Conservation (phyloP, 2,888 invertebrate species). For the Lutraria lutraria region DNA sequence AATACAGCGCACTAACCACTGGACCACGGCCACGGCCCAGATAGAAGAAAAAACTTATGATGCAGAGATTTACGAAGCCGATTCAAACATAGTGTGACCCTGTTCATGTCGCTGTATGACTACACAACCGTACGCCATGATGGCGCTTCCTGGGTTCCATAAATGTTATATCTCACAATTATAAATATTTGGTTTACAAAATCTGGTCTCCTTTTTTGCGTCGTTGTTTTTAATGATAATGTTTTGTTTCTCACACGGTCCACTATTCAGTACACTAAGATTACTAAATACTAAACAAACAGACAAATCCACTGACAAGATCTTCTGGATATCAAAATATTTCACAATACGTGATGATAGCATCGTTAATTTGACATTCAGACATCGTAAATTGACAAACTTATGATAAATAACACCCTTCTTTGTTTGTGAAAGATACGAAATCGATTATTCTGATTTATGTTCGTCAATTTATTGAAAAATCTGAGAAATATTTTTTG, state of each 20-base stretch:
- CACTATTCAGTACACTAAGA: background rate
- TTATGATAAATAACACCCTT: background rate
- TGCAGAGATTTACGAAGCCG: no score
- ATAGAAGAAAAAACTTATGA: no score
- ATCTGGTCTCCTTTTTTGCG: background rate
- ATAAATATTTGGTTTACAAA: background rate
- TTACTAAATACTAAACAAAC: background rate
- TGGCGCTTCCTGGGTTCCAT: no score
- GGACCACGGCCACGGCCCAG: no score
- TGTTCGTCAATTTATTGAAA: conserved; percentile 8
- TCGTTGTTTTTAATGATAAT: background rate
- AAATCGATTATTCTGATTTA: background rate
- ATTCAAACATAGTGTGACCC: no score
- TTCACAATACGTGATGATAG: background rate
- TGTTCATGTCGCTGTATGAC: no score
- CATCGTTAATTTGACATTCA: background rate
- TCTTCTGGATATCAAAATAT: background rate
- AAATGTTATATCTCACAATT: no score
- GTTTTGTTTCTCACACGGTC: background rate
- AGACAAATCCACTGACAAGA: conserved; percentile 5
- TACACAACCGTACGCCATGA: no score
- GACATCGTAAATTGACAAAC: background rate
- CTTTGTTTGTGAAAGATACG: background rate
- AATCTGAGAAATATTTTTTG: background rate
- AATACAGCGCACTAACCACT: no score